These are phyloP conservation scores for Tipula vernalis DNA, from an alignment of 2,888 invertebrate species.

Conservation along the genomic window DNA sequence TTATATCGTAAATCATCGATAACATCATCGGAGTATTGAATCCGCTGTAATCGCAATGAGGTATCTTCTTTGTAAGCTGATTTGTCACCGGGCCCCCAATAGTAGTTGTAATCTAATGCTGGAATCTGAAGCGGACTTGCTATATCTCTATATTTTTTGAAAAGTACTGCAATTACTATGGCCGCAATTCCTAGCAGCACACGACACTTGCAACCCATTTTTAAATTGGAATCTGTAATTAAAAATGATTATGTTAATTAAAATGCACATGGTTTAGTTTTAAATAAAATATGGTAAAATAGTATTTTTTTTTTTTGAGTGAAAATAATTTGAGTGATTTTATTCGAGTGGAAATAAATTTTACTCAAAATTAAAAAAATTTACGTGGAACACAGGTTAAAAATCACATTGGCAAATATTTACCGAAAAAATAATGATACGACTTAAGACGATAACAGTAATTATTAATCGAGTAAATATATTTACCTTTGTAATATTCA, in stretches of 20 bases:
- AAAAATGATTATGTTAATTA: not conserved
- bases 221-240: not conserved
- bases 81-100: conserved; percentile 15
- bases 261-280: too few species aligned
- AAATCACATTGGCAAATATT: too few species aligned
- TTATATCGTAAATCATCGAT: not conserved
- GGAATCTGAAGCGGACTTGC: conserved; percentile 21
- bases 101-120: conserved; percentile 12
- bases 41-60: conserved; percentile 12
- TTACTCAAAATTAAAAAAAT: too few species aligned
- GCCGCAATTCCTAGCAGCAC: conserved; percentile 18
- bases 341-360: too few species aligned
- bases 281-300: too few species aligned
- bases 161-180: conserved; percentile 22
- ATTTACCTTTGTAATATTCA: too few species aligned
- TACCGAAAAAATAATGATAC: too few species aligned
- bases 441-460: too few species aligned
- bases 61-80: conserved; percentile 13
- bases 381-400: too few species aligned
- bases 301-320: too few species aligned
- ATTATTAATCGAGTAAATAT: too few species aligned
- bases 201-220: not conserved
- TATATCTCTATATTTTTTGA: conserved; percentile 27
- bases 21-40: conserved; percentile 23
- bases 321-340: too few species aligned